Base-by-base conservation (phyloP, 92 coral and sea anemone genomes). In the Actinernus sp. region DNA sequence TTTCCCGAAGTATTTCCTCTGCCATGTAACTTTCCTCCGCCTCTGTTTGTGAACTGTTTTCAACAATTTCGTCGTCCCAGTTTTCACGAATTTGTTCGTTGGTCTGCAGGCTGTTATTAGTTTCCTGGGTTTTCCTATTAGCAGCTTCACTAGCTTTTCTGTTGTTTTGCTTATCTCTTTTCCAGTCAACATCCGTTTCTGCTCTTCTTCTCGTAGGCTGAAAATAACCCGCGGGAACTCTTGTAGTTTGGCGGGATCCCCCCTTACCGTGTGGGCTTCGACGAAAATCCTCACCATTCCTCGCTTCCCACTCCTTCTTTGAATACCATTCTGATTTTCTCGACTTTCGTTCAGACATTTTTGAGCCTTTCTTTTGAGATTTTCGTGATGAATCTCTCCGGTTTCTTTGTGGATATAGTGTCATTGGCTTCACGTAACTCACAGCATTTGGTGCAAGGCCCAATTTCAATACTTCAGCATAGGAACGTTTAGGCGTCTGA, bases 401-500 rank as follows among this genome's bases (percentile, higher is more conserved):
- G 8, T 24, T 40, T 51, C 27, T 4, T 45, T 65, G 26, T 40
- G 58, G 20, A 31, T 19, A 44, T 54, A 58, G 63, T 18, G 66
- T 55, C 22, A 47, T 29, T 27, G 65, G 78, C 45, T 56, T 70
- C 12, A 55, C 65, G 22, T n/a, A 18, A 5, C 21, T 45, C 19
- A 9, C 38, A 0, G 55, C 26, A 17, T 54, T 30, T 31, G 55
- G 55, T 8, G 19, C 8, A 13, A 70, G 78, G 11, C 78, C 78
- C 17, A 5, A 36, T 26, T 57, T 70, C 9, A 70, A 33, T 10
- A 70, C 66, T 2, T 70, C 78, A 4, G 78, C 78, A 33, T 70
- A 70, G 10, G 78, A 22, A 19, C 22, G 58, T 43, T 29, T 45
- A 20, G 8, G 11, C 22, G 52, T 4, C 5, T 7, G 5, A 23